These are phyloP conservation scores for Dicranocentrus wangi DNA, from an alignment of 2,888 invertebrate species.

Conservation along the genomic window DNA sequence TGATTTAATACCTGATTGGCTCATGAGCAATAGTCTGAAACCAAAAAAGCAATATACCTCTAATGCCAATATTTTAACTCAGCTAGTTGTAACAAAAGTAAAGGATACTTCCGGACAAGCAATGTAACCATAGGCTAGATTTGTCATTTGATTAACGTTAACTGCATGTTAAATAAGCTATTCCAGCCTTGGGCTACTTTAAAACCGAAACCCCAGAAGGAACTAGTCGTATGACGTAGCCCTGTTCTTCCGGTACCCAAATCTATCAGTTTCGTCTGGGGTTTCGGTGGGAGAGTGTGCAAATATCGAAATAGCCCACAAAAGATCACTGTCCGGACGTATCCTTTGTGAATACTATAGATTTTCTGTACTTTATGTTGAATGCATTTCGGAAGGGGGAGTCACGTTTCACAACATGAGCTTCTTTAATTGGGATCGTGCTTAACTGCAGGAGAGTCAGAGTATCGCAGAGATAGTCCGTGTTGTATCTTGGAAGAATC, in stretches of 20 bases:
- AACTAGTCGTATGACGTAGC: too few species aligned
- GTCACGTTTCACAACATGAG: slow-evolving; percentile 19
- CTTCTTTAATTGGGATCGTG: slow-evolving; percentile 10
- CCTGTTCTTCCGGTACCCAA: background rate
- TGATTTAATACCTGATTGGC: slow-evolving; percentile 15
- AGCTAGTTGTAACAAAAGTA: too few species aligned
- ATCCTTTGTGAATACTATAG: background rate
- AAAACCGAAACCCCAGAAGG: too few species aligned
- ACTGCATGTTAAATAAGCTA: too few species aligned
- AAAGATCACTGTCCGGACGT: background rate
- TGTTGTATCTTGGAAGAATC: slow-evolving; percentile 10
- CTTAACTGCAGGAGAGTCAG: slow-evolving; percentile 3
- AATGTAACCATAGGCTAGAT: too few species aligned
- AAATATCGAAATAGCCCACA: too few species aligned
- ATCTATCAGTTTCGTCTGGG: too few species aligned
- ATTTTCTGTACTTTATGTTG: slow-evolving; percentile 34
- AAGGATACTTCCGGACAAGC: too few species aligned
- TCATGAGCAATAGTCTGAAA: slow-evolving; percentile 29
- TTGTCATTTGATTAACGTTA: too few species aligned
- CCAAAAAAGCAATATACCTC: background rate
- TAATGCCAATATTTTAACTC: too few species aligned
- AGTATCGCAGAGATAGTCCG: slow-evolving; percentile 37
- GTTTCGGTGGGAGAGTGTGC: too few species aligned
- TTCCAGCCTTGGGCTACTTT: too few species aligned
- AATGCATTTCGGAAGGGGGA: slow-evolving; percentile 26